phyloP scores from a whole-genome alignment of 2,113 vertebrate genomes.

The Corythornis cristatus region DNA sequence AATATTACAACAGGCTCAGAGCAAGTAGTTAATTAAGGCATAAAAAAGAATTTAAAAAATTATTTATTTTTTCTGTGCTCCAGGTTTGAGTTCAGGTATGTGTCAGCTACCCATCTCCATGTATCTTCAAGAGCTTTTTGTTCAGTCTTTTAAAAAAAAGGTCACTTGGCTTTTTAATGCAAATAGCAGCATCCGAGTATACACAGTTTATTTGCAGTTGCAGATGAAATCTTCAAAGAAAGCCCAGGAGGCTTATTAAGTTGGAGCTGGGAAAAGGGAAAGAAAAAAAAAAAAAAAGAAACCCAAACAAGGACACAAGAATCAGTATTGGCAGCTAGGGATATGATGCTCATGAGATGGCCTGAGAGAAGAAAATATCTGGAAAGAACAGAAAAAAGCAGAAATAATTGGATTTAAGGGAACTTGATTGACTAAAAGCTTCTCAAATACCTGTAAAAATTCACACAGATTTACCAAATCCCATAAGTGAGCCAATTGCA shows the following conservation, averaged over 20 bases:
- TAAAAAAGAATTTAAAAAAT: neutral
- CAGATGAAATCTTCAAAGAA: slow-evolving; percentile 34
- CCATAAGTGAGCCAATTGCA: neutral
- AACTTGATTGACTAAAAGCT: neutral
- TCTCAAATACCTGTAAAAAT: neutral
- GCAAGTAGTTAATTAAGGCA: neutral
- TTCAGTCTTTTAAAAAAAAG: neutral
- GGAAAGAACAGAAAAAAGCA: neutral
- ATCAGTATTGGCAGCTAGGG: neutral
- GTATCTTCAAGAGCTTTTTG: neutral
- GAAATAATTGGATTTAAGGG: neutral
- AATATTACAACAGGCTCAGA: neutral
- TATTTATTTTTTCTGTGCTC: neutral
- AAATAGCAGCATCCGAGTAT: neutral
- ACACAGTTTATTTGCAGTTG: neutral
- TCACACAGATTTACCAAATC: neutral
- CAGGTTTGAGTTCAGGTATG: neutral
- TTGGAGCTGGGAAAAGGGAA: neutral
- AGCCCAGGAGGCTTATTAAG: slow-evolving; percentile 16
- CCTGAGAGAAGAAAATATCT: neutral
- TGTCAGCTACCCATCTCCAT: neutral
- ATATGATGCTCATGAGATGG: neutral
- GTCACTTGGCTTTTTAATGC: neutral
- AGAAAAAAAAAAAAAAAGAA: neutral
- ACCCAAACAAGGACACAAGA: neutral